A percentile compares a stretch with the other conserved stretches of the same genome.
These are phyloP conservation scores for Micrasema minimum DNA, from an alignment of 1,140 invertebrate species.

Conservation along the genomic window DNA sequence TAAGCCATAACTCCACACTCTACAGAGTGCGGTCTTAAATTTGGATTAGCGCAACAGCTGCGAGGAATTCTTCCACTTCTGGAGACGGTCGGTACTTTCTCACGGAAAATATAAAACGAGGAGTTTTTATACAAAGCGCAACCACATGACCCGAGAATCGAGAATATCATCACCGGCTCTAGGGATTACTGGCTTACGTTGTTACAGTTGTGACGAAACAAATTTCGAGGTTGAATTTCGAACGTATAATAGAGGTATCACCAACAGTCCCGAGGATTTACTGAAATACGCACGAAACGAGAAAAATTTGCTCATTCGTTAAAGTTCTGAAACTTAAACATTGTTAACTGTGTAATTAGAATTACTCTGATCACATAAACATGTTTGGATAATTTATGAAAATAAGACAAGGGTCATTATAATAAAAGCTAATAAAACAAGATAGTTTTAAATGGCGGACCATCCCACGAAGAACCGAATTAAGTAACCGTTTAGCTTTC, in stretches of 20 bases:
- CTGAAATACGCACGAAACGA: too few relatives aligned
- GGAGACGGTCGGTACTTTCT: constrained; percentile 5
- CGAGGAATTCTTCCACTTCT: neutral
- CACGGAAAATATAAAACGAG: neutral
- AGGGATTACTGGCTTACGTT: constrained; percentile 5
- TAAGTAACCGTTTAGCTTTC: neutral
- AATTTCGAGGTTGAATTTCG: neutral
- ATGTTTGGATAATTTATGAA: neutral
- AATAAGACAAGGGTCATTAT: neutral
- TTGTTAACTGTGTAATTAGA: too few relatives aligned
- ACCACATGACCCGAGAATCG: neutral
- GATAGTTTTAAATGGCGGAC: too few relatives aligned
- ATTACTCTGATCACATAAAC: too few relatives aligned
- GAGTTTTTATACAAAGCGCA: neutral
- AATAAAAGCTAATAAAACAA: too few relatives aligned
- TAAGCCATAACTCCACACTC: constrained; percentile 2
- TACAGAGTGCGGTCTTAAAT: constrained; percentile 10
- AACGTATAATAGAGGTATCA: too few relatives aligned
- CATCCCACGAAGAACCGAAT: neutral
- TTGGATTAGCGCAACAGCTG: constrained; percentile 30
- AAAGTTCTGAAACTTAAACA: too few relatives aligned
- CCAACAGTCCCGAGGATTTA: too few relatives aligned
- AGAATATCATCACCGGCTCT: neutral
- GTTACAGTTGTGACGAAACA: constrained; percentile 4
- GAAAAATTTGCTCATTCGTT: too few relatives aligned